Evolutionary conservation across 2,113 vertebrate species (phyloP).

Genomic region (Nyctereutes procyonoides): DNA sequence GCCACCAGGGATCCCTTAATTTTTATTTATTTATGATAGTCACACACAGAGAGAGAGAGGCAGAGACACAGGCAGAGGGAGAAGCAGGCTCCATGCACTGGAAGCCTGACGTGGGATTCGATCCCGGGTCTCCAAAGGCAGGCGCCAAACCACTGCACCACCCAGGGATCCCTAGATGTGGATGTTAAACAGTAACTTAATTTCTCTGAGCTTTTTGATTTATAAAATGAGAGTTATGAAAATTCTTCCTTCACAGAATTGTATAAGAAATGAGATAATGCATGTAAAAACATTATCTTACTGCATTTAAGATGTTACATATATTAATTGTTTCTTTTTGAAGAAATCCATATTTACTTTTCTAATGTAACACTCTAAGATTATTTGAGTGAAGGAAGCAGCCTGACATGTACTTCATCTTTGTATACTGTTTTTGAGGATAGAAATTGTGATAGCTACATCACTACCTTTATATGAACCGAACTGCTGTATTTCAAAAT

Average conservation of each 20-base stretch:
- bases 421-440: neutral
- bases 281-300: neutral
- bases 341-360: neutral
- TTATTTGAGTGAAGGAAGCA: neutral
- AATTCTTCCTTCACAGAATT: neutral
- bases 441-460: neutral
- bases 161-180: no score
- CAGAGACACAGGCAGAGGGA: no score
- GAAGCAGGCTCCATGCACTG: no score
- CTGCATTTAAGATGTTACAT: neutral
- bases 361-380: neutral
- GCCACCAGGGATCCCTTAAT: no score
- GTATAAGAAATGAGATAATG: neutral
- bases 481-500: neutral
- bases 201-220: neutral
- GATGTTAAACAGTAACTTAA: constrained; percentile 13
- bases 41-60: no score
- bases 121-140: no score
- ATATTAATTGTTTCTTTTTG: neutral
- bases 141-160: no score
- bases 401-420: neutral
- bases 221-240: constrained; percentile 13
- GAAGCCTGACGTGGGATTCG: no score
- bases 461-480: neutral
- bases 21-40: no score